These are phyloP conservation scores for Parelbella ahira DNA, from an alignment of 2,888 invertebrate genomes.

Conservation along the genomic window DNA sequence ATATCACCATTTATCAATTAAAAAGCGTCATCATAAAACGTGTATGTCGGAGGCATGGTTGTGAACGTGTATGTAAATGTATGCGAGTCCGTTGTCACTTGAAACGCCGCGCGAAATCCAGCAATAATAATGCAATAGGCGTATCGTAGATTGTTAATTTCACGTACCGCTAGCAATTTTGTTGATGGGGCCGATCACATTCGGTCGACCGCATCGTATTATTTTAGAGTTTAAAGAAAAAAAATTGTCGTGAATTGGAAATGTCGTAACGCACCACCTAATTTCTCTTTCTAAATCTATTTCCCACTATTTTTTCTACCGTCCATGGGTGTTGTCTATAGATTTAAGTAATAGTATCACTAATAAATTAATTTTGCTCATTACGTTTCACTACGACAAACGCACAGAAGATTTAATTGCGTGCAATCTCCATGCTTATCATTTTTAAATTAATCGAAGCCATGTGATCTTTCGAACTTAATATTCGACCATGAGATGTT, in stretches of 20 bases:
- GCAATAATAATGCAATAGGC: slow-evolving; percentile 76
- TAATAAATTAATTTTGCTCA: slow-evolving; percentile 32
- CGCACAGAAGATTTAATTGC: slow-evolving; percentile 42
- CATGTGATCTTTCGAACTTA: slow-evolving; percentile 61
- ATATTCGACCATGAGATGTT: slow-evolving; percentile 58
- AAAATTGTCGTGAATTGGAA: slow-evolving; percentile 15
- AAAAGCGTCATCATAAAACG: too few species aligned
- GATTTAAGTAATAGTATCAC: slow-evolving; percentile 41
- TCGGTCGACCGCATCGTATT: slow-evolving; percentile 27
- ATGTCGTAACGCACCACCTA: slow-evolving; percentile 11
- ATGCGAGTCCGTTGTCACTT: slow-evolving; percentile 31
- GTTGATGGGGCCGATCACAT: slow-evolving; percentile 26
- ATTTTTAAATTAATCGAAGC: slow-evolving; percentile 36
- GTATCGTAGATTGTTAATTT: slow-evolving; percentile 59
- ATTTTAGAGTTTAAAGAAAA: slow-evolving; percentile 7
- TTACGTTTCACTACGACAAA: slow-evolving; percentile 27
- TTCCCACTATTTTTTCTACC: slow-evolving; percentile 57
- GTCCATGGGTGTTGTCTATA: slow-evolving; percentile 73
- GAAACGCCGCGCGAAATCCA: slow-evolving; percentile 42
- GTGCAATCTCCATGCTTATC: slow-evolving; percentile 46
- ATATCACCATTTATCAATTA: too few species aligned
- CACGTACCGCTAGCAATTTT: slow-evolving; percentile 58
- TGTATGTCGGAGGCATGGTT: too few species aligned
- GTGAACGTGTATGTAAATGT: too few species aligned
- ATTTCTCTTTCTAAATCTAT: slow-evolving; percentile 27